phyloP scores from a whole-genome alignment of 2,888 invertebrate species.

The Tromatobia lineatoria region DNA sequence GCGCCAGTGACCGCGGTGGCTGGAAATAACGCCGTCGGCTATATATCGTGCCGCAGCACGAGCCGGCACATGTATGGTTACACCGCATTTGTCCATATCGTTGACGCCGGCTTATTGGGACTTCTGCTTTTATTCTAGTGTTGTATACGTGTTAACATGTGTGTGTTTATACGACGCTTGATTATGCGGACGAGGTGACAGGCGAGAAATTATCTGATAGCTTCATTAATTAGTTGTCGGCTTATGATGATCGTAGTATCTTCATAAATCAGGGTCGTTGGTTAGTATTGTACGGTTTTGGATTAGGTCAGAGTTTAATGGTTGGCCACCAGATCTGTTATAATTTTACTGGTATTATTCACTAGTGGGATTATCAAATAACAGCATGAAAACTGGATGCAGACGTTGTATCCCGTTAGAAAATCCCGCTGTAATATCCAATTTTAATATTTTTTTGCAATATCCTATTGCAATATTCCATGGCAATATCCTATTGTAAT shows the following conservation, averaged over 20 bases:
- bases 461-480: too few relatives aligned
- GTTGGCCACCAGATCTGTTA: too few relatives aligned
- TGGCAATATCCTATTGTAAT: too few relatives aligned
- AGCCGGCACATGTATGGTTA: slow-evolving; percentile 47
- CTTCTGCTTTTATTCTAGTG: neutral
- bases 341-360: too few relatives aligned
- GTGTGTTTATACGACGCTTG: neutral
- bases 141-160: neutral
- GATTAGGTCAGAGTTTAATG: too few relatives aligned
- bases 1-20: slow-evolving; percentile 46
- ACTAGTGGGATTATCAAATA: too few relatives aligned
- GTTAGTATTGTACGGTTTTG: too few relatives aligned
- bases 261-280: neutral
- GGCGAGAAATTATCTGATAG: slow-evolving; percentile 33
- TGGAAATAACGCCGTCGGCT: slow-evolving; percentile 67
- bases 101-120: neutral
- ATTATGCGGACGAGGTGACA: slow-evolving; percentile 8
- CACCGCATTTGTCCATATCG: slow-evolving; percentile 37
- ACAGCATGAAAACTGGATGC: too few relatives aligned
- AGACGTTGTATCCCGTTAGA: too few relatives aligned
- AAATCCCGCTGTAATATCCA: too few relatives aligned
- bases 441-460: too few relatives aligned
- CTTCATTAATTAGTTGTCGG: slow-evolving; percentile 28
- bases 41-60: slow-evolving; percentile 47
- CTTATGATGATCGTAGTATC: neutral